These are phyloP conservation scores for Ophiodon elongatus DNA, from an alignment of 2,113 vertebrate genomes.

Conservation along the genomic window DNA sequence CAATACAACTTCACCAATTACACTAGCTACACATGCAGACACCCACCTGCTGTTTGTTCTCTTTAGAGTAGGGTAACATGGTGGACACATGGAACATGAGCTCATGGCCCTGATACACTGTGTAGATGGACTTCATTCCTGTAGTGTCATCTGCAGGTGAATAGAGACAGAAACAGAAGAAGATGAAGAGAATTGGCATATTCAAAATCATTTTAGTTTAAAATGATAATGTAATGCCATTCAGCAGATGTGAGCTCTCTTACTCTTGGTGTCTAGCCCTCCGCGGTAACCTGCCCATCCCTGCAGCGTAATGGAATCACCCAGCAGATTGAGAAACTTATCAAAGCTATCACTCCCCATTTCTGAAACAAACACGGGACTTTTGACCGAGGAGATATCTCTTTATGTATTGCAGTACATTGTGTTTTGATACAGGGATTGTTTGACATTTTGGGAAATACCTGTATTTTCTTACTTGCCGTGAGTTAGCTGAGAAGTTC, in stretches of 20 bases:
- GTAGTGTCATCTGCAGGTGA: slow-evolving; percentile 93
- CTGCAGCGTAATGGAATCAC: slow-evolving; percentile 92
- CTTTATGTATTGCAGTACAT: not conserved
- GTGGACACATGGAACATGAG: slow-evolving; percentile 99
- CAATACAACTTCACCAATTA: no score
- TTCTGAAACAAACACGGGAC: slow-evolving; percentile 82
- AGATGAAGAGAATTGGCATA: not conserved
- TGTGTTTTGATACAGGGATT: not conserved
- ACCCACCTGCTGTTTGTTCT: slow-evolving; percentile 97
- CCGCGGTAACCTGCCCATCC: slow-evolving; percentile 98
- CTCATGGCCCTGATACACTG: slow-evolving; percentile 97
- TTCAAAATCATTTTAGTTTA: not conserved
- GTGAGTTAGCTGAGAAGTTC: not conserved
- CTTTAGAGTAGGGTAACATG: slow-evolving; percentile 98
- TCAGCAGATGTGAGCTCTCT: slow-evolving; percentile 58
- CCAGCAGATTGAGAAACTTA: slow-evolving; percentile 93
- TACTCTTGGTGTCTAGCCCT: slow-evolving; percentile 98
- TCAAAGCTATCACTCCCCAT: slow-evolving; percentile 94
- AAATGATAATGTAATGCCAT: not conserved
- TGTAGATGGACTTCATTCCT: slow-evolving; percentile 95
- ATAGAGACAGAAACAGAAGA: slow-evolving; percentile 19
- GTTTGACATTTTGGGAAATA: not conserved
- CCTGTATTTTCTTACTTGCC: not conserved
- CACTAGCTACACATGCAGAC: not conserved
- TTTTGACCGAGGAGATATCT: not conserved